phyloP scores from a whole-genome alignment of 2,797 vertebrate genomes.

The Hydrolagus colliei region DNA sequence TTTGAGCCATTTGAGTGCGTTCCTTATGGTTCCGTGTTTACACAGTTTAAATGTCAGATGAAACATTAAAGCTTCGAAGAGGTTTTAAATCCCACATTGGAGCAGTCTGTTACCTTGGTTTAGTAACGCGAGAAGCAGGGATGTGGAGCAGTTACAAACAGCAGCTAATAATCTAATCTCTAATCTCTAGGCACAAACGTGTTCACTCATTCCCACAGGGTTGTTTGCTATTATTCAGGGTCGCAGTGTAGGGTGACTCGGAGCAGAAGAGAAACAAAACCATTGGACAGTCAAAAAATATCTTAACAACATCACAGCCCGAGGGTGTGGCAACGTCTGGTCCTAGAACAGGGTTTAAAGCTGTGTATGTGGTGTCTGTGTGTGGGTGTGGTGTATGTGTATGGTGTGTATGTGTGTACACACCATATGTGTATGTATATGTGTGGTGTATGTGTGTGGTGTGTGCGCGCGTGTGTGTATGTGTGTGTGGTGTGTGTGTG shows the following conservation, averaged over 20 bases:
- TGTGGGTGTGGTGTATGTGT: too few relatives aligned
- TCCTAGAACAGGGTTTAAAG: too few relatives aligned
- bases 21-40: conserved; percentile 12
- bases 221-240: not conserved
- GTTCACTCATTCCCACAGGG: not conserved
- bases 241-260: not conserved
- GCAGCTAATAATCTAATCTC: too few relatives aligned
- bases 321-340: too few relatives aligned
- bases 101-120: not conserved
- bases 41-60: conserved; percentile 25
- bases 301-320: too few relatives aligned
- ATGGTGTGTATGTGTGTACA: too few relatives aligned
- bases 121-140: not conserved
- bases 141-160: not conserved
- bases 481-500: too few relatives aligned
- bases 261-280: not conserved
- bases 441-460: too few relatives aligned
- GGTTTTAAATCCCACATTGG: not conserved
- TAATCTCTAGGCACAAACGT: not conserved
- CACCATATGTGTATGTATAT: too few relatives aligned
- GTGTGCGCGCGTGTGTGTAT: too few relatives aligned
- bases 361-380: too few relatives aligned
- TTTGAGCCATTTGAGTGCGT: not conserved
- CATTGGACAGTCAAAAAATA: not conserved
- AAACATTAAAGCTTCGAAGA: not conserved